Conservation (phyloP, 2,113 vertebrate species). For the Limanda limanda region DNA sequence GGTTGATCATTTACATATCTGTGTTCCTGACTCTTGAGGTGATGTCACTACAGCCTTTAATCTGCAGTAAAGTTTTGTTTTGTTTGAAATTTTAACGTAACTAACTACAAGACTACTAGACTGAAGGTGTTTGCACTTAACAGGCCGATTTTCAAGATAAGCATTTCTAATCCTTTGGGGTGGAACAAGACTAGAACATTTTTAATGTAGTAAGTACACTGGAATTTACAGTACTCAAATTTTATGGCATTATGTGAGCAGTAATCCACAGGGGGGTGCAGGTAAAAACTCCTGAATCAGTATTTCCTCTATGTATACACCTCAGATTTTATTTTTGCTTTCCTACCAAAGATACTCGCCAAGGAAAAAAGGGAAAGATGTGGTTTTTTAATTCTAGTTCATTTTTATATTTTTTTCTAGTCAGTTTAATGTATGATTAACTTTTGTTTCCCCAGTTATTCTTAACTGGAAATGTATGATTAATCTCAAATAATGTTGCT, state of each 20-base stretch:
- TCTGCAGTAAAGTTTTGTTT: neutral
- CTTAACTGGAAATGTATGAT: neutral
- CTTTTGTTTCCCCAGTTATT: too few relatives aligned
- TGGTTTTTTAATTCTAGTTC: neutral
- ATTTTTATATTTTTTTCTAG: neutral
- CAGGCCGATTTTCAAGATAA: neutral
- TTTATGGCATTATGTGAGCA: neutral
- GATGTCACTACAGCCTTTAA: neutral
- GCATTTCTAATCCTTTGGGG: neutral
- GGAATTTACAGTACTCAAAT: neutral
- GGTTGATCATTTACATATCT: neutral
- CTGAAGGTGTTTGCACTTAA: neutral
- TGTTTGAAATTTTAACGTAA: neutral
- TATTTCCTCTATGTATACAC: neutral
- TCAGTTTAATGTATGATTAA: neutral
- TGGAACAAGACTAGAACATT: neutral
- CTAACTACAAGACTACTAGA: neutral
- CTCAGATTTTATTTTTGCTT: neutral
- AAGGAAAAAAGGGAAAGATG: constrained; percentile 14
- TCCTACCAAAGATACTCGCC: neutral
- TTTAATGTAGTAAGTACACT: neutral
- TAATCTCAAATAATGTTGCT: neutral
- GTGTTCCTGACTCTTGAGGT: neutral
- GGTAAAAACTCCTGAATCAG: neutral
- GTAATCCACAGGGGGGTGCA: neutral